phyloP scores from a whole-genome alignment of 35 echinoderm and acorn worm species.

The Apostichopus japonicus region DNA sequence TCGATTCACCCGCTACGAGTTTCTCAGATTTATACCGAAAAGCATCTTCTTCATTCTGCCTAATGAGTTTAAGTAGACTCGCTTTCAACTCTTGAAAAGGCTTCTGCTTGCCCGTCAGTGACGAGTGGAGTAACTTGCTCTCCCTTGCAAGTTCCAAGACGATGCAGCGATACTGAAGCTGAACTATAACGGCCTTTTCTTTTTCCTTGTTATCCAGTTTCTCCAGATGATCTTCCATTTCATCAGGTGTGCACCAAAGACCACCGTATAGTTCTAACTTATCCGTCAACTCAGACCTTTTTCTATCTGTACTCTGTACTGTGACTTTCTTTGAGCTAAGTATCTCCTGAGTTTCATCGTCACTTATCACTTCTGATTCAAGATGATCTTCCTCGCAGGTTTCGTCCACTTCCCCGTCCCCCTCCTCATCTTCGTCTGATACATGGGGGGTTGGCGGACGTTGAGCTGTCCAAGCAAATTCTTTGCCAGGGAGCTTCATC shows the following conservation, averaged over 20 bases:
- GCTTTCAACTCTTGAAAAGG: conserved; percentile 11
- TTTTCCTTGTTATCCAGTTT: background rate
- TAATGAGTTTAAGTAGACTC: conserved; percentile 24
- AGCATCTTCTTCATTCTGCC: background rate
- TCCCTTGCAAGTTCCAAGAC: conserved; percentile 41
- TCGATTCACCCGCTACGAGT: background rate
- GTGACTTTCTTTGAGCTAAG: background rate
- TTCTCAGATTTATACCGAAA: background rate
- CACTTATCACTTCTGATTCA: background rate
- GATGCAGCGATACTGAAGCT: conserved; percentile 35
- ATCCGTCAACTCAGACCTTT: conserved; percentile 7
- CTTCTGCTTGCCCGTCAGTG: conserved; percentile 40
- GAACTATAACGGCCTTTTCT: conserved; percentile 17
- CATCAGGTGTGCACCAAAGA: conserved; percentile 34
- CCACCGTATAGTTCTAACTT: conserved; percentile 44
- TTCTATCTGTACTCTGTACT: conserved; percentile 10
- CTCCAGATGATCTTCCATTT: conserved; percentile 18
- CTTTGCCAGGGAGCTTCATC: conserved; percentile 34
- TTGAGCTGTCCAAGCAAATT: conserved; percentile 40
- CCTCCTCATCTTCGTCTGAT: conserved; percentile 49
- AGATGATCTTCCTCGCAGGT: background rate
- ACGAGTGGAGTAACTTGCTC: conserved; percentile 37
- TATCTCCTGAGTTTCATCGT: background rate
- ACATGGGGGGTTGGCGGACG: conserved; percentile 31
- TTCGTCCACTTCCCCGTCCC: background rate